phyloP scores from a whole-genome alignment of 2,888 invertebrate species.

The Cantharis lateralis region DNA sequence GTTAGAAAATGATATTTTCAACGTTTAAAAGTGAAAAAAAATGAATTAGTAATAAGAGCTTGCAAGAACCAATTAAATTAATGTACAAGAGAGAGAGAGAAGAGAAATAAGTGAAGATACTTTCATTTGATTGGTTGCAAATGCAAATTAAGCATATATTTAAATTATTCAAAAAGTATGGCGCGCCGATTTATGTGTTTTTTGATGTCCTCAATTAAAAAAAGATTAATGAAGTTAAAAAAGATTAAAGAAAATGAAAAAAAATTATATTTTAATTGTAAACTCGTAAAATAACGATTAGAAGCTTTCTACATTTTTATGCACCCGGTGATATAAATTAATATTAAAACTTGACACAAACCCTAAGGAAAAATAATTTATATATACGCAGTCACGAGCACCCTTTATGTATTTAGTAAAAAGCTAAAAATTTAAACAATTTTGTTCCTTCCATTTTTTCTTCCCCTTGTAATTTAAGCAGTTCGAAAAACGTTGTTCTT shows the following conservation, averaged over 20 bases:
- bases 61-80: no score
- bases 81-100: no score
- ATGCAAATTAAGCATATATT: no score
- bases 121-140: no score
- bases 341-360: background rate
- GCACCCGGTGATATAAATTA: background rate
- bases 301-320: background rate
- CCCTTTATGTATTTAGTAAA: background rate
- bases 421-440: background rate
- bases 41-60: background rate
- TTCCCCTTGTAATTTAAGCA: background rate
- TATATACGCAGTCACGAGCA: background rate
- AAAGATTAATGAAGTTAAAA: background rate
- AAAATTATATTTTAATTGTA: background rate
- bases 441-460: background rate
- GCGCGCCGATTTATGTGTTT: background rate
- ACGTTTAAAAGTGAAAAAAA: background rate
- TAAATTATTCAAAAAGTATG: background rate
- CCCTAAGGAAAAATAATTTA: background rate
- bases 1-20: background rate
- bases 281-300: background rate
- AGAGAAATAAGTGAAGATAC: no score
- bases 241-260: background rate
- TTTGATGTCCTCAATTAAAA: background rate
- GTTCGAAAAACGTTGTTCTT: background rate